phyloP scores from a whole-genome alignment of 1,140 invertebrate species.

The Diorhabda elongata region DNA sequence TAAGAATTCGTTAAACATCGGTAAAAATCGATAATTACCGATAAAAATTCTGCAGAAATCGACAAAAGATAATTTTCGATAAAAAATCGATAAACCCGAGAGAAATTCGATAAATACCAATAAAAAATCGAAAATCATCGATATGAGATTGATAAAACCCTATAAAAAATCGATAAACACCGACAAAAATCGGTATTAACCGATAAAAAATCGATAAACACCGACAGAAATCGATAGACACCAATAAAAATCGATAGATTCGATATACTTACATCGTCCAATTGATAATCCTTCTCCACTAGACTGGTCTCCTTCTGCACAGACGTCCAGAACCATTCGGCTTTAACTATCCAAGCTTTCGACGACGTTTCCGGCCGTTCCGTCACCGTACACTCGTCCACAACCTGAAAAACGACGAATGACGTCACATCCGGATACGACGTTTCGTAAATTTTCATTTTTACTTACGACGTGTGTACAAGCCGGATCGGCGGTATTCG shows the following conservation, averaged over 20 bases:
- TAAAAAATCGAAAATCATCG: background rate
- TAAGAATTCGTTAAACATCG: background rate
- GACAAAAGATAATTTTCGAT: no score
- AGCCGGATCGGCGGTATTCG: constrained; percentile 69
- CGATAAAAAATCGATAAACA: no score
- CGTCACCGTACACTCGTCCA: constrained; percentile 71
- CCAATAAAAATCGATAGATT: background rate
- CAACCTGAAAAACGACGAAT: constrained; percentile 56
- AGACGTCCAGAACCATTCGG: constrained; percentile 96
- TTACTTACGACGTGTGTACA: constrained; percentile 86
- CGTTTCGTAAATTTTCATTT: no score
- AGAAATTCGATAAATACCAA: background rate
- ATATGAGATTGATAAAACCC: background rate
- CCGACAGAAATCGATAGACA: background rate
- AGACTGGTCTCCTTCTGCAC: constrained; percentile 93
- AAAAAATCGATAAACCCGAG: no score
- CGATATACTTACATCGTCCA: constrained; percentile 66
- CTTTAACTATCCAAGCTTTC: constrained; percentile 72
- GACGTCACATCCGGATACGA: no score
- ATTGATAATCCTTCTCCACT: constrained; percentile 82
- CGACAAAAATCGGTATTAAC: no score
- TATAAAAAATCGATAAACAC: no score
- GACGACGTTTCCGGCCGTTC: constrained; percentile 60
- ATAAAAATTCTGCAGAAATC: no score
- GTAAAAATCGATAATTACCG: no score